Percentiles rank a stretch among this genome's conserved stretches.
Conservation (phyloP, 2,888 invertebrate species). For the Sinhomidia bicolor region DNA sequence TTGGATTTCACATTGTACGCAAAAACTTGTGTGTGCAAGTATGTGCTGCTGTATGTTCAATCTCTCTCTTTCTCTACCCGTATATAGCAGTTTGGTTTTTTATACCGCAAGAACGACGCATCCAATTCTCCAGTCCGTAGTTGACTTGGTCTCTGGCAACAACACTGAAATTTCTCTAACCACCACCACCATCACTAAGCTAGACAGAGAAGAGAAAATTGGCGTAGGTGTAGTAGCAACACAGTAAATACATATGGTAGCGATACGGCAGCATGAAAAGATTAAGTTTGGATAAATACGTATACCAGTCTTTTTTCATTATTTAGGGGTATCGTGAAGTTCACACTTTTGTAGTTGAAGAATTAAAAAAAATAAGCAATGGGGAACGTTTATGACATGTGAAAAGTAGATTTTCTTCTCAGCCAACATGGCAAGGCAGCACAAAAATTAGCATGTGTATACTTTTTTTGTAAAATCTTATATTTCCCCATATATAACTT, state of each 20-base stretch:
- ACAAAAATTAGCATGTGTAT: background rate
- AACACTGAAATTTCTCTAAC: constrained; percentile 24
- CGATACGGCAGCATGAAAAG: background rate
- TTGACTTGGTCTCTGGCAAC: constrained; percentile 48
- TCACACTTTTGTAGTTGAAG: background rate
- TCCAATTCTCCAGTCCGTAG: constrained; percentile 51
- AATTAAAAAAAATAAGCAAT: background rate
- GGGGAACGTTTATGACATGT: background rate
- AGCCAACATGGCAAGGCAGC: background rate
- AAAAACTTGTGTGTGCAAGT: background rate
- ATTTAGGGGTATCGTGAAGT: background rate
- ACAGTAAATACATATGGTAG: background rate
- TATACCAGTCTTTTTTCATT: background rate
- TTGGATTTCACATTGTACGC: background rate
- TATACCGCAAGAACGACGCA: constrained; percentile 40
- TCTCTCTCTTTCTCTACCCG: background rate
- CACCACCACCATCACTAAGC: background rate
- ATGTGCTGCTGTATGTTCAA: background rate
- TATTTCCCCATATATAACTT: background rate
- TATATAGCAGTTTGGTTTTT: constrained; percentile 15
- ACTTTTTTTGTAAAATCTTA: background rate
- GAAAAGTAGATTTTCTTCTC: too few species aligned
- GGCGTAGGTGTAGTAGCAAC: background rate
- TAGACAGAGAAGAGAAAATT: background rate
- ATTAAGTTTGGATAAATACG: background rate